Percentiles rank a stretch among this genome's conserved stretches.
Evolutionary conservation across 2,113 vertebrate genomes (phyloP).

Genomic region (Myrmecophaga tridactyla): DNA sequence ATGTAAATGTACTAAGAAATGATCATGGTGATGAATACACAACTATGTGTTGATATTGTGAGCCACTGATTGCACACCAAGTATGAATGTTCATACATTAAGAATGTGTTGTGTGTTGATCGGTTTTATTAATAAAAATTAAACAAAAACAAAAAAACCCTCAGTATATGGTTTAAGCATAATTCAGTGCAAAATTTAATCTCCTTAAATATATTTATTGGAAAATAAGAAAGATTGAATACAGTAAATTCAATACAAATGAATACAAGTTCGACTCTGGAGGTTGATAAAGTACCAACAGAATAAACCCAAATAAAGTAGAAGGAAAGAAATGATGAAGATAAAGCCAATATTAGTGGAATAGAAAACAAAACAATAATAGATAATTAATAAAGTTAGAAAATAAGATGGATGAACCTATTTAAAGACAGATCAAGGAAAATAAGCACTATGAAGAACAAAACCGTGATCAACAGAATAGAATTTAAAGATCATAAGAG

Average conservation of each 20-base stretch:
- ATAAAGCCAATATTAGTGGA: neutral
- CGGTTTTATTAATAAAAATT: no score
- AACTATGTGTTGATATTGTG: no score
- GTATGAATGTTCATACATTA: no score
- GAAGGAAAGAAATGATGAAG: neutral
- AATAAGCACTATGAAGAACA: neutral
- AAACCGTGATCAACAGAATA: neutral
- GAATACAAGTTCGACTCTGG: neutral
- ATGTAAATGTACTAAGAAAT: no score
- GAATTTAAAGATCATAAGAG: neutral
- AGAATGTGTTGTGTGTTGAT: no score
- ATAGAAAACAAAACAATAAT: conserved; percentile 1
- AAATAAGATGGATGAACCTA: neutral
- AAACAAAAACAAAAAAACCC: no score
- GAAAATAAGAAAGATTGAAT: conserved; percentile 1
- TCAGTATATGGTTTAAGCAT: neutral
- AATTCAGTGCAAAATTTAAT: neutral
- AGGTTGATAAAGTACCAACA: neutral
- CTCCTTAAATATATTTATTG: neutral
- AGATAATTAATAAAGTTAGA: neutral
- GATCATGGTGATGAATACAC: no score
- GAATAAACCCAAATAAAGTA: neutral
- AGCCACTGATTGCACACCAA: no score
- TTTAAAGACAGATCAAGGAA: neutral
- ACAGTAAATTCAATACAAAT: neutral